These are phyloP conservation scores for Helarctos malayanus DNA, from an alignment of 2,797 vertebrate genomes.

Conservation along the genomic window DNA sequence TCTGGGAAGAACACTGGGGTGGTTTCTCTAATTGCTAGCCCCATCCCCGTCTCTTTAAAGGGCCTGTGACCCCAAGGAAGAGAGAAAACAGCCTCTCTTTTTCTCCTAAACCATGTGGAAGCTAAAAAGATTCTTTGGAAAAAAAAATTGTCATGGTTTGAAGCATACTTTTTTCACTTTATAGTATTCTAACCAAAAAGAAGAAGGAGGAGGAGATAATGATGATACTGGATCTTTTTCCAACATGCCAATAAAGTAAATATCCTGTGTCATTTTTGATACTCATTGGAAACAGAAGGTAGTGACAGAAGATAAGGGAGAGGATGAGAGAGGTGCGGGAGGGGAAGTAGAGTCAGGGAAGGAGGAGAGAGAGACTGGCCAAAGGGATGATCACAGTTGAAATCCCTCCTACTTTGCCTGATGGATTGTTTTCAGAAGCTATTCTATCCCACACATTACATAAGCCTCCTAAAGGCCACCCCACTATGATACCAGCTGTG, in stretches of 20 bases:
- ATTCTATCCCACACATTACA: neutral
- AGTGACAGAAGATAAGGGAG: neutral
- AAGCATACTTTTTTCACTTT: neutral
- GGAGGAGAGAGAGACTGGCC: neutral
- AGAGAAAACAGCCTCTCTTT: neutral
- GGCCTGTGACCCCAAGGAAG: neutral
- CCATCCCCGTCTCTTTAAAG: neutral
- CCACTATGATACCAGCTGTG: neutral
- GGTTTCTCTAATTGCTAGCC: neutral
- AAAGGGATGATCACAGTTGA: neutral
- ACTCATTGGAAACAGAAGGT: slow-evolving; percentile 5
- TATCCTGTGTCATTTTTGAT: neutral
- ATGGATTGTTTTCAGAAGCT: neutral
- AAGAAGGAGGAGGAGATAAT: neutral
- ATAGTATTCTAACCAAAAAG: slow-evolving; percentile 4
- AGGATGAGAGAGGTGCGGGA: neutral
- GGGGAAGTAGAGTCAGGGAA: neutral
- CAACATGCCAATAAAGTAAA: neutral
- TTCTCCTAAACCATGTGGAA: neutral
- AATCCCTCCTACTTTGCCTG: neutral
- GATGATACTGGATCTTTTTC: neutral
- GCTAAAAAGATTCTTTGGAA: slow-evolving; percentile 8
- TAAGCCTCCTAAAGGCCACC: neutral
- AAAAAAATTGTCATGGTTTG: neutral
- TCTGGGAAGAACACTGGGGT: neutral